Percentiles rank a stretch among this genome's conserved stretches.
Evolutionary conservation across 2,113 vertebrate species (phyloP).

Genomic region (Calonectris borealis): DNA sequence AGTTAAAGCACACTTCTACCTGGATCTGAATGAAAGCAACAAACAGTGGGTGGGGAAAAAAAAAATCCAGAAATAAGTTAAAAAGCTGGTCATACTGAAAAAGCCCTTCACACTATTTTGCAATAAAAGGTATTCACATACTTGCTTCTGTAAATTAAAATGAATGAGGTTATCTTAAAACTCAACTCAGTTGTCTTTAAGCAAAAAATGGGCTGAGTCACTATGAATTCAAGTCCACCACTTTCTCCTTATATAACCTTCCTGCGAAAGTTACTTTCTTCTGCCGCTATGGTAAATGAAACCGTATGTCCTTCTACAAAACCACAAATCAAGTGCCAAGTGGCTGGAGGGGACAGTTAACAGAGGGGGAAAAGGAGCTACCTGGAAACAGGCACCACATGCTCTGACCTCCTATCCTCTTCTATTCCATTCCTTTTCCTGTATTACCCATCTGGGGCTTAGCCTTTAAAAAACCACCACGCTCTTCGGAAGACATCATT

Average conservation of each 20-base stretch:
- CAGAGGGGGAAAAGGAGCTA: not conserved
- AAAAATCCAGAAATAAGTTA: not conserved
- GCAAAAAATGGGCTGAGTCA: not conserved
- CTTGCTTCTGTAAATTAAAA: not conserved
- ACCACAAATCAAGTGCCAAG: constrained; percentile 12
- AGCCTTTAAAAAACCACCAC: not conserved
- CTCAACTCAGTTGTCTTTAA: not conserved
- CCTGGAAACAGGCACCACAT: not conserved
- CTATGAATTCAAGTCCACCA: not conserved
- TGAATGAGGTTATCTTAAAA: not conserved
- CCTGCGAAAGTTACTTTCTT: not conserved
- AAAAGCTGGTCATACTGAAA: not conserved
- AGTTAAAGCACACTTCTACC: not conserved
- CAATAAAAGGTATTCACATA: not conserved
- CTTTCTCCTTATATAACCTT: not conserved
- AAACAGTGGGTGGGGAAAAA: accelerated
- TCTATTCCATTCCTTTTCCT: not conserved
- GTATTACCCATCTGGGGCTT: not conserved
- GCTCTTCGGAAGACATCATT: not conserved
- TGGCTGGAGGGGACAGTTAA: constrained; percentile 29
- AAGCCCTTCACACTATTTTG: not conserved
- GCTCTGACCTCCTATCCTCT: not conserved
- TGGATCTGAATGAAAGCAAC: not conserved
- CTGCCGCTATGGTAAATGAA: not conserved
- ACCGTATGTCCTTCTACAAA: not conserved